Conservation (phyloP, 2,888 invertebrate genomes). For the Rotaria macrura region DNA sequence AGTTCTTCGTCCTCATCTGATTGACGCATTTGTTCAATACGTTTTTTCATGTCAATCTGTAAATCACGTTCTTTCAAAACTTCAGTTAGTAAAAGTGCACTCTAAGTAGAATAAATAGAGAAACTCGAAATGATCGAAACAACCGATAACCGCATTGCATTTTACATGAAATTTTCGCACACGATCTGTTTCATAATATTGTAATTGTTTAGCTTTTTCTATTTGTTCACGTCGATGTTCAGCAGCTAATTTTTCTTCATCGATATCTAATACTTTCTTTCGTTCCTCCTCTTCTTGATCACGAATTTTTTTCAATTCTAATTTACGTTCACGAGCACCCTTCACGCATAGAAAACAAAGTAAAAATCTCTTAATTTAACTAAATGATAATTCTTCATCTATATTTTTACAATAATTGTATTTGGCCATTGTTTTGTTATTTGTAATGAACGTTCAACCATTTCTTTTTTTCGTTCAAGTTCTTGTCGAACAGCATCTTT, state of each 20-base stretch:
- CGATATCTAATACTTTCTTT: conserved; percentile 43
- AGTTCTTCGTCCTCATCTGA: neutral
- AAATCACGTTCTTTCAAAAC: conserved; percentile 50
- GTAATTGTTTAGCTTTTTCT: conserved; percentile 49
- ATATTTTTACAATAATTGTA: conserved; percentile 48
- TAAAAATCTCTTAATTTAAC: too few species aligned
- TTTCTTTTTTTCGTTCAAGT: conserved; percentile 41
- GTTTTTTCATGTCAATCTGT: conserved; percentile 46
- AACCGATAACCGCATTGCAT: neutral
- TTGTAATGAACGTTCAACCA: conserved; percentile 44
- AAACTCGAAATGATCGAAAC: neutral
- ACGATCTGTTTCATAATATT: conserved; percentile 50
- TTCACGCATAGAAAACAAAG: conserved; percentile 35
- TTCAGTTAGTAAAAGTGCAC: conserved; percentile 48
- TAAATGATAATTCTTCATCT: too few species aligned
- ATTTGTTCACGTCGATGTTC: conserved; percentile 46
- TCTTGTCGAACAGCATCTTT: conserved; percentile 40
- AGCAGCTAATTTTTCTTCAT: conserved; percentile 48
- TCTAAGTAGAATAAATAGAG: conserved; percentile 37
- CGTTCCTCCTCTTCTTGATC: conserved; percentile 48
- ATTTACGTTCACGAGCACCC: conserved; percentile 47
- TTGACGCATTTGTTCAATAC: conserved; percentile 34
- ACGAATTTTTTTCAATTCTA: conserved; percentile 45
- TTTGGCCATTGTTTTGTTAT: conserved; percentile 48
- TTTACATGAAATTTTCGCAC: conserved; percentile 50